Conservation (phyloP, 2,888 invertebrate genomes). For the Apotomis turbidana region DNA sequence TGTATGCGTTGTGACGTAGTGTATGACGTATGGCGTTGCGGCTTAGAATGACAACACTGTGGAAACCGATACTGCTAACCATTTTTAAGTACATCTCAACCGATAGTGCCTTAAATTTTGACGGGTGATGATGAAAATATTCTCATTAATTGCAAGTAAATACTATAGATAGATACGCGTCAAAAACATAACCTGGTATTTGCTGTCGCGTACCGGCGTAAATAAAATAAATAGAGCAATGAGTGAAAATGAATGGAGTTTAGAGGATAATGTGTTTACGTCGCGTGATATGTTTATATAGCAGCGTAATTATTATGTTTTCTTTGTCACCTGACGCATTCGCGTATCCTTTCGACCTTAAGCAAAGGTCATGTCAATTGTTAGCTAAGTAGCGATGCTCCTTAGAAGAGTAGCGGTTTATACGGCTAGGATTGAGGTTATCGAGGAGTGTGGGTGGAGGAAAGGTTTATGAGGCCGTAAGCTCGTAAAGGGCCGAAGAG, state of each 20-base stretch:
- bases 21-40: conserved; percentile 46
- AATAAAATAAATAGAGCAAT: no score
- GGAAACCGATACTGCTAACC: not conserved
- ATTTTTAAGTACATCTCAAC: not conserved
- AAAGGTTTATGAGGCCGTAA: conserved; percentile 53
- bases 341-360: conserved; percentile 12
- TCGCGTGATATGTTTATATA: no score
- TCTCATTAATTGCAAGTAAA: no score
- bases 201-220: no score
- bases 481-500: conserved; percentile 63
- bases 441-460: conserved; percentile 23
- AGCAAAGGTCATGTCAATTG: conserved; percentile 25
- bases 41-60: conserved; percentile 26
- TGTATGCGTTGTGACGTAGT: conserved; percentile 61
- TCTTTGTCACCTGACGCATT: not conserved
- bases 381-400: conserved; percentile 3
- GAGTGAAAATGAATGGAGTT: no score
- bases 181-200: no score
- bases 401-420: not conserved
- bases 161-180: no score
- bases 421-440: not conserved
- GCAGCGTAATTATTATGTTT: no score
- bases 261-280: no score
- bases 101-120: no score
- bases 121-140: no score